Evolutionary conservation across 2,888 invertebrate species (phyloP).

Genomic region (Nesidiocoris tenuis): DNA sequence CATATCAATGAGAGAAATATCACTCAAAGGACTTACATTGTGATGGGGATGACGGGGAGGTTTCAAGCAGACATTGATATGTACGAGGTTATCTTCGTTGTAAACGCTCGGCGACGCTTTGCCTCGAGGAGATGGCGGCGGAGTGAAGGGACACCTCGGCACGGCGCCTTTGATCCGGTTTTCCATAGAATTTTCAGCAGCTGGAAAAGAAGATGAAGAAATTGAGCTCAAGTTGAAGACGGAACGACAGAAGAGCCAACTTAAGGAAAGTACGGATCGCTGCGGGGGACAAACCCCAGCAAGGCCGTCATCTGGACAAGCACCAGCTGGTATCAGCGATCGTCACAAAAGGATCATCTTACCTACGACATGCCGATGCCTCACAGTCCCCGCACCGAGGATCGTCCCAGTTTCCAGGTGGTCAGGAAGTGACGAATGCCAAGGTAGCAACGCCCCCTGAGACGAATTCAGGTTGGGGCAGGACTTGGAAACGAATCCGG

Average conservation of each 20-base stretch:
- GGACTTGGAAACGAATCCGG: slow-evolving; percentile 69
- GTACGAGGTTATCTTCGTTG: slow-evolving; percentile 56
- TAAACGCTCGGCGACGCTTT: slow-evolving; percentile 53
- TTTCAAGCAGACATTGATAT: slow-evolving; percentile 62
- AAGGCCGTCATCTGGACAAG: no score
- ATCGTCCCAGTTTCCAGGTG: slow-evolving; percentile 60
- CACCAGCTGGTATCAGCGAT: no score
- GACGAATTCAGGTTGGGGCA: slow-evolving; percentile 70
- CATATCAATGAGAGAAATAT: not conserved
- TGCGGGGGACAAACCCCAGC: no score
- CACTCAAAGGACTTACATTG: slow-evolving; percentile 50
- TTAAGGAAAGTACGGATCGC: no score
- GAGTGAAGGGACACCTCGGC: slow-evolving; percentile 57
- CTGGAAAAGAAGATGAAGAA: slow-evolving; percentile 26
- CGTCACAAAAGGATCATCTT: not conserved
- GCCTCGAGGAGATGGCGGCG: slow-evolving; percentile 65
- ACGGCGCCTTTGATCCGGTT: slow-evolving; percentile 45
- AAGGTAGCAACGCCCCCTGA: slow-evolving; percentile 53
- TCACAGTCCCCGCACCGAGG: slow-evolving; percentile 54
- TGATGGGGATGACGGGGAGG: slow-evolving; percentile 60
- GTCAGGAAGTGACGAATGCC: slow-evolving; percentile 62
- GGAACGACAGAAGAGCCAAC: no score
- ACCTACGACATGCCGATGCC: slow-evolving; percentile 45
- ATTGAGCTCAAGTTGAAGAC: no score
- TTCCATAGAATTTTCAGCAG: slow-evolving; percentile 47